Conservation (phyloP, 2,888 invertebrate species). For the Euplexia lucipara region DNA sequence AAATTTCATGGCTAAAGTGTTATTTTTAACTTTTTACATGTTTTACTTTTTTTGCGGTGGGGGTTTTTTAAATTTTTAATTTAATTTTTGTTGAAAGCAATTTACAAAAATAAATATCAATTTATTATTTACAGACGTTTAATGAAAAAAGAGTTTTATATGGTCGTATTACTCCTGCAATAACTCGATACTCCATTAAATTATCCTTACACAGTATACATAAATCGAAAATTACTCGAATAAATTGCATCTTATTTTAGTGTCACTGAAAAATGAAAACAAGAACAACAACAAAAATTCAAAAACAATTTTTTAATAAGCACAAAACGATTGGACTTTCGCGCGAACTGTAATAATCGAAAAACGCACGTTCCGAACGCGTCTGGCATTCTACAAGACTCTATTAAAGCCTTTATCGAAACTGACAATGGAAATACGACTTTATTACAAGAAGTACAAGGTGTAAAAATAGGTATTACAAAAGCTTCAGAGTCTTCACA, state of each 20-base stretch:
- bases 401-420: conserved; percentile 72
- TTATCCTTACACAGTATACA: conserved; percentile 2
- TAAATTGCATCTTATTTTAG: conserved; percentile 53
- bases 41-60: too few species aligned
- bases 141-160: neutral
- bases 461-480: conserved; percentile 9
- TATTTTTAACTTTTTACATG: too few species aligned
- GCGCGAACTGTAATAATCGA: conserved; percentile 81
- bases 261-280: conserved; percentile 47
- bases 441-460: conserved; percentile 1
- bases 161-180: too few species aligned
- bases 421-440: conserved; percentile 31
- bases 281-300: conserved; percentile 54
- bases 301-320: conserved; percentile 62
- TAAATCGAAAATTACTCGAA: conserved; percentile 29
- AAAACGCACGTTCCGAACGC: conserved; percentile 79
- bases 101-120: neutral
- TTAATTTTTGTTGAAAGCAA: too few species aligned
- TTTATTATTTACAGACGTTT: neutral
- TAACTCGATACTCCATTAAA: conserved; percentile 18
- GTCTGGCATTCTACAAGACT: conserved; percentile 79
- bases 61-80: too few species aligned
- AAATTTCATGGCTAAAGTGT: too few species aligned
- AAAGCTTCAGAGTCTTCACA: conserved; percentile 54
- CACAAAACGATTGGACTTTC: conserved; percentile 69